Conservation (phyloP, 2,113 vertebrate species). For the Leptocoma aspasia region DNA sequence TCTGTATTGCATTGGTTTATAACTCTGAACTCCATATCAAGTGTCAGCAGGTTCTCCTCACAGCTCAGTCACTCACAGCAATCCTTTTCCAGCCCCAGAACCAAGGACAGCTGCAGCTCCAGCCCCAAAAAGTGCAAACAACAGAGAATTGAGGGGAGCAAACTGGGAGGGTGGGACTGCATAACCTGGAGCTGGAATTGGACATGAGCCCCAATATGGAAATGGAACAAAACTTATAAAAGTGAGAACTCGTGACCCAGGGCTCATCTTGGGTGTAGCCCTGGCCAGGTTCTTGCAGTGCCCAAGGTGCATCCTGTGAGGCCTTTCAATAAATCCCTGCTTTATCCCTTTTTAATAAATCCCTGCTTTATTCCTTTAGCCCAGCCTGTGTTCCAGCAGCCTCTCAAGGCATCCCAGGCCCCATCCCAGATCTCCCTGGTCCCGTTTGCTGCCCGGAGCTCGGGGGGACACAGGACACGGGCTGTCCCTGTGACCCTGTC, state of each 20-base stretch:
- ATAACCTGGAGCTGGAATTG: background rate
- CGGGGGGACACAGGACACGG: background rate
- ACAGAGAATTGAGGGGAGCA: background rate
- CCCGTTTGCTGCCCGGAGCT: too few species aligned
- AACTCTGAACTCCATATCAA: background rate
- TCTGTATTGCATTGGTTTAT: rapidly evolving
- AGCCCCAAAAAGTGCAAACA: background rate
- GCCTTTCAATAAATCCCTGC: background rate
- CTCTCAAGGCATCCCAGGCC: background rate
- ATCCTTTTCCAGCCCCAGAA: background rate
- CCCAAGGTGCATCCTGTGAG: background rate
- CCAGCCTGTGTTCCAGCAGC: background rate
- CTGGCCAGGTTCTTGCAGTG: background rate
- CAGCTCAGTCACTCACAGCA: background rate
- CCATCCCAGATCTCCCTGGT: background rate
- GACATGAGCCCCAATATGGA: background rate
- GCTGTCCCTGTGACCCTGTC: background rate
- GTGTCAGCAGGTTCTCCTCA: background rate
- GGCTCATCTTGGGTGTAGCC: background rate
- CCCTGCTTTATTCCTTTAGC: background rate
- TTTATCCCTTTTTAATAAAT: background rate
- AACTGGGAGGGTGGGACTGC: background rate
- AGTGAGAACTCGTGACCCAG: rapidly evolving
- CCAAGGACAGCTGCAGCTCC: background rate
- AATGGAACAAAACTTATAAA: background rate